Evolutionary conservation across 1,140 invertebrate genomes (phyloP).

Genomic region (Orius insidiosus): DNA sequence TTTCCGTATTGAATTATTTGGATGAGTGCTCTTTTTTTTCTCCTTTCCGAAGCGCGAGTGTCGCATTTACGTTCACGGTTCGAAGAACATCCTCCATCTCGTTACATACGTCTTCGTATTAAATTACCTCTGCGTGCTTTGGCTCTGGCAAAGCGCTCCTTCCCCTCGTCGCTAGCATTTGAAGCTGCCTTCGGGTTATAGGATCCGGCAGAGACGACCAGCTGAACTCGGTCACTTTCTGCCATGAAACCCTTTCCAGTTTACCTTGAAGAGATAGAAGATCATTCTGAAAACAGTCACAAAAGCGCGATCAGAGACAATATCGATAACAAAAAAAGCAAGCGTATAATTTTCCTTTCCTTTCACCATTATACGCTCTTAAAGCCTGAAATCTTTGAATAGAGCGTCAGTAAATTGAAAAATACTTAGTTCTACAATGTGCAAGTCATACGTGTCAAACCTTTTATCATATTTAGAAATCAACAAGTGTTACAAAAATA

Average conservation of each 20-base stretch:
- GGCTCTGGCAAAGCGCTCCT: conserved; percentile 50
- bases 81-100: no score
- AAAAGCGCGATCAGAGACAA: no score
- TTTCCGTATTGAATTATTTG: no score
- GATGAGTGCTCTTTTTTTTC: no score
- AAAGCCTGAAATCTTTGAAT: neutral
- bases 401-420: no score
- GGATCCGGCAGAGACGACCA: conserved; percentile 47
- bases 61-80: no score
- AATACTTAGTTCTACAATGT: neutral
- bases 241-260: conserved; percentile 56
- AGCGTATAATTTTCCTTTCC: no score
- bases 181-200: conserved; percentile 46
- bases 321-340: conserved; percentile 5
- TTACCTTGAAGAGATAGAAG: conserved; percentile 48
- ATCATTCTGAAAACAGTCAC: conserved; percentile 30
- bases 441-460: neutral
- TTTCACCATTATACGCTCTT: no score
- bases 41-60: no score
- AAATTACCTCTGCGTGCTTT: conserved; percentile 54
- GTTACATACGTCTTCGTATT: no score
- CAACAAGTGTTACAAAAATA: no score
- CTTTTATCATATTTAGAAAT: neutral
- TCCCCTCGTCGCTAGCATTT: conserved; percentile 48
- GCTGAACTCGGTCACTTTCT: conserved; percentile 46